Evolutionary conservation across 2,888 invertebrate genomes (phyloP).

Genomic region (Creontiades dilutus): DNA sequence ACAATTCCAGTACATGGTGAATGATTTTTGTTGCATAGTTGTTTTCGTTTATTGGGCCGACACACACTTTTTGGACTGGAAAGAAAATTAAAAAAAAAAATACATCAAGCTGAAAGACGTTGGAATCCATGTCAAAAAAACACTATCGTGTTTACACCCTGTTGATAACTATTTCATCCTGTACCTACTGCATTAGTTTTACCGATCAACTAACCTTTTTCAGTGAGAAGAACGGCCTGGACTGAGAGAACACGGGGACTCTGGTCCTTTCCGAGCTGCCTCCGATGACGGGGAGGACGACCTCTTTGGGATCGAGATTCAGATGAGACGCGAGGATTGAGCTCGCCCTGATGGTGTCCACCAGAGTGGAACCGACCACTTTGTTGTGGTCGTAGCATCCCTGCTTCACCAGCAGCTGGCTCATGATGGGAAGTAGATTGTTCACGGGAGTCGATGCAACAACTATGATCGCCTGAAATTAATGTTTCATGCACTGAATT

Average conservation of each 20-base stretch:
- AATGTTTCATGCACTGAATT: background rate
- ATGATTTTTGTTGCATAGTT: too few relatives aligned
- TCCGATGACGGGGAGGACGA: slow-evolving; percentile 85
- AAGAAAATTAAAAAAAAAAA: too few relatives aligned
- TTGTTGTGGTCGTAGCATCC: slow-evolving; percentile 72
- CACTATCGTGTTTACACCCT: too few relatives aligned
- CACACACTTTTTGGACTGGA: too few relatives aligned
- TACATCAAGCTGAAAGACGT: too few relatives aligned
- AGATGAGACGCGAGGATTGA: slow-evolving; percentile 69
- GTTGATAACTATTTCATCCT: too few relatives aligned
- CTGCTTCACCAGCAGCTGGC: slow-evolving; percentile 65
- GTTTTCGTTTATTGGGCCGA: too few relatives aligned
- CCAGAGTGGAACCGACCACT: slow-evolving; percentile 71
- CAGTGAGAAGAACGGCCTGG: slow-evolving; percentile 80
- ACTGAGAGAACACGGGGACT: slow-evolving; percentile 88
- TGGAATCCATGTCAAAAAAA: too few relatives aligned
- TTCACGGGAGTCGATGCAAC: slow-evolving; percentile 74
- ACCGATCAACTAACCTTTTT: slow-evolving; percentile 17
- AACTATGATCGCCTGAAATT: slow-evolving; percentile 73
- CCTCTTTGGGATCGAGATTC: slow-evolving; percentile 61
- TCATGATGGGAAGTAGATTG: slow-evolving; percentile 70
- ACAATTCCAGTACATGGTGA: too few relatives aligned
- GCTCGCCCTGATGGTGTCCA: slow-evolving; percentile 71
- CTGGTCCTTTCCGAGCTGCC: slow-evolving; percentile 88
- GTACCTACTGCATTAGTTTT: too few relatives aligned